Percentiles rank a stretch among this genome's conserved stretches.
Conservation (phyloP, 2,113 vertebrate species). For the Apodemus speciosus region DNA sequence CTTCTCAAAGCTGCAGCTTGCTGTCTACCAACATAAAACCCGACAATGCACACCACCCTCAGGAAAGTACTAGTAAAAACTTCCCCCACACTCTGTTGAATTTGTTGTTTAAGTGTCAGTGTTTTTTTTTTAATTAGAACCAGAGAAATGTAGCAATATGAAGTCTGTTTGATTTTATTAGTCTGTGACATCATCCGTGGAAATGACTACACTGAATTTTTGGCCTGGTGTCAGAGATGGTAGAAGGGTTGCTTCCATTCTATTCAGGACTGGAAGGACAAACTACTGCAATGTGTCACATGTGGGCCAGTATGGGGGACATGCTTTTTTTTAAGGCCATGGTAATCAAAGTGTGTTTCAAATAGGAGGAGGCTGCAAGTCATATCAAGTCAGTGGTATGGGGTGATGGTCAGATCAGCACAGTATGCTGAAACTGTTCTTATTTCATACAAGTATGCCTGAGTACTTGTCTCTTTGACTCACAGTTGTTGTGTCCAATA, state of each 20-base stretch:
- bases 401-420: no score
- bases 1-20: not conserved
- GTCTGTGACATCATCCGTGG: conserved; percentile 10
- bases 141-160: not conserved
- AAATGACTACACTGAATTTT: not conserved
- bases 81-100: not conserved
- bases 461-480: not conserved
- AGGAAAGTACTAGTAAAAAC: not conserved
- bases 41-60: not conserved
- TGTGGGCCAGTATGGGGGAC: rapidly evolving
- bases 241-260: not conserved
- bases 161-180: conserved; percentile 21
- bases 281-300: not conserved
- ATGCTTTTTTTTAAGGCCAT: rapidly evolving
- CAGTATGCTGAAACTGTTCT: no score
- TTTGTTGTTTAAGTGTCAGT: not conserved
- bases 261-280: not conserved
- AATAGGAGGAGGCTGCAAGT: not conserved
- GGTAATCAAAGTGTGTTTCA: not conserved
- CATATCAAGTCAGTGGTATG: no score
- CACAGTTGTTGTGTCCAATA: not conserved
- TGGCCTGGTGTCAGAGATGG: not conserved
- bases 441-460: no score
- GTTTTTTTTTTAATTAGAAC: conserved; percentile 54
- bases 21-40: not conserved